Evolutionary conservation across 2,888 invertebrate genomes (phyloP).

Genomic region (Polyommatus iphigenia): DNA sequence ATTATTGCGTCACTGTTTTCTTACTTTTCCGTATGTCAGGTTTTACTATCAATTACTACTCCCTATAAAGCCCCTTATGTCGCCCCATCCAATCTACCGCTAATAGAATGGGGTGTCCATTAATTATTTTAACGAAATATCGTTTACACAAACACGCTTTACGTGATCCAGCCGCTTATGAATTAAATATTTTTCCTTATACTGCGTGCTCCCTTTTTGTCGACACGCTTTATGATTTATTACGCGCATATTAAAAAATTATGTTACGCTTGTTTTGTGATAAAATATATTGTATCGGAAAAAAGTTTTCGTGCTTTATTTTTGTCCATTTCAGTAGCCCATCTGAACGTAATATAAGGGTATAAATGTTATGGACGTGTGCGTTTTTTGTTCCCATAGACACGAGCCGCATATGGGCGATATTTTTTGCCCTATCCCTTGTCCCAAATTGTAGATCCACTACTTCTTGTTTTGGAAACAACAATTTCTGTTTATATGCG

Average conservation of each 20-base stretch:
- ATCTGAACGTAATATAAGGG: background rate
- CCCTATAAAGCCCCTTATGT: constrained; percentile 36
- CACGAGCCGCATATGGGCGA: constrained; percentile 11
- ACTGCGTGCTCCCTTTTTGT: constrained; percentile 31
- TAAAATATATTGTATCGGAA: background rate
- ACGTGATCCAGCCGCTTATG: constrained; percentile 40
- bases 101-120: constrained; percentile 45
- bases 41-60: constrained; percentile 30
- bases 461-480: background rate
- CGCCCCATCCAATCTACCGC: constrained; percentile 36
- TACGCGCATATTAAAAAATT: constrained; percentile 2
- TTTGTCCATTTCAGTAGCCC: background rate
- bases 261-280: background rate
- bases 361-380: background rate
- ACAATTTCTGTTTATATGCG: constrained; percentile 6
- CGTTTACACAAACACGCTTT: constrained; percentile 46
- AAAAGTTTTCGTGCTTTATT: background rate
- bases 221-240: background rate
- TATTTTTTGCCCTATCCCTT: background rate
- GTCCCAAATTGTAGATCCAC: background rate
- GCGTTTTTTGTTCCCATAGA: background rate
- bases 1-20: background rate
- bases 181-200: constrained; percentile 35
- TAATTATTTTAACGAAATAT: constrained; percentile 48
- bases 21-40: constrained; percentile 5